Evolutionary conservation across 1,140 invertebrate species (phyloP).

Genomic region (Bombus haemorrhoidalis): DNA sequence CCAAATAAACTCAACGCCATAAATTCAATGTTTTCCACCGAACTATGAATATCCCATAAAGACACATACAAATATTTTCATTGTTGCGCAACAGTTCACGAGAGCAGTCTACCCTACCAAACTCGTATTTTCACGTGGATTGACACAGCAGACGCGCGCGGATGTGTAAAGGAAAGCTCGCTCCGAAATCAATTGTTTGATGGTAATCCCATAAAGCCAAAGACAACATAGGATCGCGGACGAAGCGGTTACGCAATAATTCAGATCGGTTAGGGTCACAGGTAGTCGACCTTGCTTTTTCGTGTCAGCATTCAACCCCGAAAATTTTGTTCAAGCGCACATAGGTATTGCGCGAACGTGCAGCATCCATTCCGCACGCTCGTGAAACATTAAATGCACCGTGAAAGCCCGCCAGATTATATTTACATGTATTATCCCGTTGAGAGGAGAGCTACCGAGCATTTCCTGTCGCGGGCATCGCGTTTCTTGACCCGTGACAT

Average conservation of each 20-base stretch:
- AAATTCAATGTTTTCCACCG: too few relatives aligned
- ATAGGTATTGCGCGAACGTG: slow-evolving; percentile 33
- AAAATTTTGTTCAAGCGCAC: slow-evolving; percentile 37
- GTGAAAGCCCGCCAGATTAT: slow-evolving; percentile 67
- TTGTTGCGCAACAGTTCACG: too few relatives aligned
- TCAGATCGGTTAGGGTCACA: not conserved
- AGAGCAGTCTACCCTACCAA: too few relatives aligned
- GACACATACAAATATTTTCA: too few relatives aligned
- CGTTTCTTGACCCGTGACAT: slow-evolving; percentile 53
- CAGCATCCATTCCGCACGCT: slow-evolving; percentile 65
- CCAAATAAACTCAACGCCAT: too few relatives aligned
- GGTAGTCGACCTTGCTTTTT: not conserved
- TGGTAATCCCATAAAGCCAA: not conserved
- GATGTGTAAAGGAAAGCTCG: not conserved
- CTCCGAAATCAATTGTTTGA: not conserved
- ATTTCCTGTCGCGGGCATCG: slow-evolving; percentile 55
- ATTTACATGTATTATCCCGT: slow-evolving; percentile 69
- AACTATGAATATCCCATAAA: too few relatives aligned
- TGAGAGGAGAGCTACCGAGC: slow-evolving; percentile 37
- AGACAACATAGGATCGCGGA: not conserved
- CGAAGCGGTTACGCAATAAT: slow-evolving; percentile 10
- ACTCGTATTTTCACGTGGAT: not conserved
- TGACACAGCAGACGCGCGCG: not conserved
- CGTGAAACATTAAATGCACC: slow-evolving; percentile 71
- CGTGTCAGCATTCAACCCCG: not conserved